Conservation (phyloP, 37 sponge, comb jelly and placozoan species). For the Crambe crambe region DNA sequence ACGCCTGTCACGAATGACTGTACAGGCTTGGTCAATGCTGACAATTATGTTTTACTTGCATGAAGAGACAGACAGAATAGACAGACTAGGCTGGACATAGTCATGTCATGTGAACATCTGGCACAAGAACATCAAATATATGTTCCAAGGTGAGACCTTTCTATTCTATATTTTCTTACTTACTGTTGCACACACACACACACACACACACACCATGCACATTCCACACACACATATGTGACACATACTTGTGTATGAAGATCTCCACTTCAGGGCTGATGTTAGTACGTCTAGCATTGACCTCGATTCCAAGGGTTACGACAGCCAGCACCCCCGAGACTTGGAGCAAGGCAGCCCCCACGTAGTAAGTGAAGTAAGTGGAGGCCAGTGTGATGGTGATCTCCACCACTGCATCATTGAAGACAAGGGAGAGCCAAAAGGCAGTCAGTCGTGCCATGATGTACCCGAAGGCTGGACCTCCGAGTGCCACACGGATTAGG, state of each 20-base stretch:
- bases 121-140: no score
- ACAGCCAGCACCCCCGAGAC: slow-evolving; percentile 93
- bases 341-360: slow-evolving; percentile 75
- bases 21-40: no score
- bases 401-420: slow-evolving; percentile 92
- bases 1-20: no score
- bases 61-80: no score
- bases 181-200: no score
- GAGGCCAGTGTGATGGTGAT: slow-evolving; percentile 93
- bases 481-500: slow-evolving; percentile 64
- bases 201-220: no score
- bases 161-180: no score
- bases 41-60: no score
- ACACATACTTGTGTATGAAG: slow-evolving; percentile 77
- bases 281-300: slow-evolving; percentile 80
- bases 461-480: slow-evolving; percentile 84
- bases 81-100: no score
- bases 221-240: no score
- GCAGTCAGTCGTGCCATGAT: slow-evolving; percentile 81
- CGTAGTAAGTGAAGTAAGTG: slow-evolving; percentile 86
- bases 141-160: no score
- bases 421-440: slow-evolving; percentile 87
- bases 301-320: slow-evolving; percentile 83
- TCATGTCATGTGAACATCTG: no score
- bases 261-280: slow-evolving; percentile 93